These are phyloP conservation scores for Cassiopea xamachana DNA, from an alignment of 30 jellyfish, hydroid and myxozoan genomes.

Conservation along the genomic window DNA sequence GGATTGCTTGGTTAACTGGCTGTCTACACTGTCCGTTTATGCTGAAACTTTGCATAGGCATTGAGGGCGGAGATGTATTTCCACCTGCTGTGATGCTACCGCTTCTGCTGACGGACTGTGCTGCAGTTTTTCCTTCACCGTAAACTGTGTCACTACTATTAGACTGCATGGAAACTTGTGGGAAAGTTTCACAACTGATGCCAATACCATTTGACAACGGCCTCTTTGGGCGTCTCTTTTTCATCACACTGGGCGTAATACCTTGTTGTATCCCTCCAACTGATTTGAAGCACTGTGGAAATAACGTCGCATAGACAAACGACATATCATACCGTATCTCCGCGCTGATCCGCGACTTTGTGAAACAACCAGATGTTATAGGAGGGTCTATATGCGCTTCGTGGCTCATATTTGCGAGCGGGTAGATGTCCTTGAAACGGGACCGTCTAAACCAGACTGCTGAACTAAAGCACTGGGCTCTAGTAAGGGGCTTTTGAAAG, in stretches of 20 bases:
- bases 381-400: constrained; percentile 68
- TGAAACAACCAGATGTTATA: constrained; percentile 61
- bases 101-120: neutral
- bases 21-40: neutral
- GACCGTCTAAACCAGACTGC: constrained; percentile 48
- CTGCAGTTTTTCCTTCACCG: neutral
- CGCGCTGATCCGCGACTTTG: constrained; percentile 59
- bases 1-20: neutral
- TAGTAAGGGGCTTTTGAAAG: constrained; percentile 57
- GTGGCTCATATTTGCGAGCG: constrained; percentile 53
- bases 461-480: constrained; percentile 38
- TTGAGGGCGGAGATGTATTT: neutral
- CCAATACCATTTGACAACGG: neutral
- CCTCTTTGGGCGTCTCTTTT: constrained; percentile 28
- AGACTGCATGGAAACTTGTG: neutral
- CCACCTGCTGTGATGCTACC: neutral
- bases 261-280: constrained; percentile 8
- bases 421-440: constrained; percentile 56
- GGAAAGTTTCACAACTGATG: neutral
- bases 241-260: neutral
- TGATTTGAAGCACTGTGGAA: constrained; percentile 48
- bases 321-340: constrained; percentile 68
- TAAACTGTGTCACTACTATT: neutral
- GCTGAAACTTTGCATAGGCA: constrained; percentile 2
- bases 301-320: constrained; percentile 46